Evolutionary conservation across 1,140 invertebrate genomes (phyloP), one percentile per base, ranked within the genome.

Genomic region (Drosophila seguyi): DNA sequence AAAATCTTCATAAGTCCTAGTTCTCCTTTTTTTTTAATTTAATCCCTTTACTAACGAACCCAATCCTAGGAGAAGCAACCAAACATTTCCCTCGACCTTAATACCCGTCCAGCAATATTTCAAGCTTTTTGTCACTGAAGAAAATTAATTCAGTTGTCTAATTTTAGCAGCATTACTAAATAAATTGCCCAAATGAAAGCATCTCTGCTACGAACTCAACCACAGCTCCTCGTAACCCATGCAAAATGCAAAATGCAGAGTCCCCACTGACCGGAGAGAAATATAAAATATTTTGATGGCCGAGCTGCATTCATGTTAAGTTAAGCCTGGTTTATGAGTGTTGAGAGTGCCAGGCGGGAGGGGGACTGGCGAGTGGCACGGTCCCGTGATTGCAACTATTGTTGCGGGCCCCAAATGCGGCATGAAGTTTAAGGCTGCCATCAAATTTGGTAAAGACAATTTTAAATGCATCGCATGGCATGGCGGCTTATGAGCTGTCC

Each of bases 61-160:
- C 76, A 56, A 52, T 66, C 42, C 34, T 44, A 22, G 47, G n/a
- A 38, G 53, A 41, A 53, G 20, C 34, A 20, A 14, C 36, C 36
- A 59, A 76, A 62, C 65, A 73, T 48, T 72, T 59, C 39, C 56
- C 41, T 36, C 47, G 38, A 68, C 57, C 75, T 39, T 79, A 85
- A 90, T 65, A 75, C 65, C 53, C 61, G 56, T 56, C 41, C 59
- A 75, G 27, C 65, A 90, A 90, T 90, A 90, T 85, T 85, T 90
- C 85, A 90, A 90, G 85, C 81, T 90, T 85, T 90, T 90, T 79
- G 81, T 90, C 81, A 75, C 75, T 74, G 2, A 39, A 45, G 56
- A 62, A 90, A 90, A 90, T 90, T 90, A 90, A 90, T 90, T 90
- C 85, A 90, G 85, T 90, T 90, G 85, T 90, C 85, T 90, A 90